These are phyloP conservation scores for Harmothoe impar DNA, from an alignment of 2,888 invertebrate genomes.

Conservation along the genomic window DNA sequence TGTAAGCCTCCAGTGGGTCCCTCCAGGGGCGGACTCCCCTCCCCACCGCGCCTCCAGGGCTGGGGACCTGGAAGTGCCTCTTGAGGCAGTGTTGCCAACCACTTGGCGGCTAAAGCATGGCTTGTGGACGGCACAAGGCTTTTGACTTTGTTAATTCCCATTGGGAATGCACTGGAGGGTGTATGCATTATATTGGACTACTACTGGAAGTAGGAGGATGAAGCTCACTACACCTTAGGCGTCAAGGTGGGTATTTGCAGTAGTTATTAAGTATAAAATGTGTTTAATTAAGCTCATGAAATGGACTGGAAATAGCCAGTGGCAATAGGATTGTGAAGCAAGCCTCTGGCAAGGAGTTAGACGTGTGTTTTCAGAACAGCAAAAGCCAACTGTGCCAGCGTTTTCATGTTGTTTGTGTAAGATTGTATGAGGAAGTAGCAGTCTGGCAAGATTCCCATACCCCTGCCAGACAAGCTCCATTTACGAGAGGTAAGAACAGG, in stretches of 20 bases:
- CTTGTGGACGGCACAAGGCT: conserved; percentile 4
- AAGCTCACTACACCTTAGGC: neutral
- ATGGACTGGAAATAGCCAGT: neutral
- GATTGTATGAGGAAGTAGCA: neutral
- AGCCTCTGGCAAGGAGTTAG: neutral
- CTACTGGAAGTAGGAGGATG: neutral
- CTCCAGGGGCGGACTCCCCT: neutral
- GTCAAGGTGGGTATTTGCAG: neutral
- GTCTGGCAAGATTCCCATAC: neutral
- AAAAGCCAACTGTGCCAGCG: neutral
- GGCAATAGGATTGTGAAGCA: neutral
- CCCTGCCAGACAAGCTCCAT: neutral
- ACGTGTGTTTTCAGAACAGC: neutral
- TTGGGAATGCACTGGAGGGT: conserved; percentile 11
- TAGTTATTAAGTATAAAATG: conserved; percentile 12
- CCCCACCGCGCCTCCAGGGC: neutral
- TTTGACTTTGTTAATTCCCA: neutral
- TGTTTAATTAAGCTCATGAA: conserved; percentile 11
- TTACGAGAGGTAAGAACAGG: too few relatives aligned
- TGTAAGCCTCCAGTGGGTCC: neutral
- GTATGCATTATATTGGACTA: neutral
- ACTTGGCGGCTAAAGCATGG: neutral
- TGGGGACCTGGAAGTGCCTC: neutral
- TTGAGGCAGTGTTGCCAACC: neutral
- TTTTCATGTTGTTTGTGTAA: neutral